Evolutionary conservation across 2,113 vertebrate genomes (phyloP).

Genomic region (Thamnaconus septentrionalis): DNA sequence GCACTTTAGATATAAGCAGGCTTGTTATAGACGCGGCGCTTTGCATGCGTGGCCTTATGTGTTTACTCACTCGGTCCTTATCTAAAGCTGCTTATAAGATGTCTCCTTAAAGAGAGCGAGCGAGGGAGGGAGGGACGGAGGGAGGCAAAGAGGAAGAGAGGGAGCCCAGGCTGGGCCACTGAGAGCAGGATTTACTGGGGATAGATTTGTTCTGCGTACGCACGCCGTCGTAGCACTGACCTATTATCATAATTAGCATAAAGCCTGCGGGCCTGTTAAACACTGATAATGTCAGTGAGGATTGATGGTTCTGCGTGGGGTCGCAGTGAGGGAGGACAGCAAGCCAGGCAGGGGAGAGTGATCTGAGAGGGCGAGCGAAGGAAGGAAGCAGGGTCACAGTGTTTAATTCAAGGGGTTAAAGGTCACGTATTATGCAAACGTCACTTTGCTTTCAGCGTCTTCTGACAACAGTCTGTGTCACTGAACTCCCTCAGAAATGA

Average conservation of each 20-base stretch:
- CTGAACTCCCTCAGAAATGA: too few species aligned
- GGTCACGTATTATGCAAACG: too few species aligned
- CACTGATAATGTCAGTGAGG: conserved; percentile 61
- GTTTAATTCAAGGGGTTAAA: too few species aligned
- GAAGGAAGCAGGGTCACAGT: conserved; percentile 27
- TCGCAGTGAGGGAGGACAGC: conserved; percentile 38
- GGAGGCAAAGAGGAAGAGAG: too few species aligned
- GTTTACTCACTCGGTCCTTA: not conserved
- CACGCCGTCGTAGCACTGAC: conserved; percentile 39
- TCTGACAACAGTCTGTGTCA: too few species aligned
- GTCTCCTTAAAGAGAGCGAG: conserved; percentile 10
- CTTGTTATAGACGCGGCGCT: not conserved
- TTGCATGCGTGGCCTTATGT: not conserved
- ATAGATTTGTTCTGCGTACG: conserved; percentile 34
- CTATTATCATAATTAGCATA: conserved; percentile 62
- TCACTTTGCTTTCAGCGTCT: too few species aligned
- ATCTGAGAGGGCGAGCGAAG: conserved; percentile 33
- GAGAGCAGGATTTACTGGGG: conserved; percentile 35
- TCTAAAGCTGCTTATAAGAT: conserved; percentile 11
- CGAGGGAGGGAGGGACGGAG: too few species aligned
- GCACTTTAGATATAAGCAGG: not conserved
- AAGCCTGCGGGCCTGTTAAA: conserved; percentile 60
- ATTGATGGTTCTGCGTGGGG: conserved; percentile 54
- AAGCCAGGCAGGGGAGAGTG: conserved; percentile 21
- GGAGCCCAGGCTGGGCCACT: not conserved